Evolutionary conservation across 37 sponge, comb jelly and placozoan genomes (phyloP).

Genomic region (Petrosia ficiformis): DNA sequence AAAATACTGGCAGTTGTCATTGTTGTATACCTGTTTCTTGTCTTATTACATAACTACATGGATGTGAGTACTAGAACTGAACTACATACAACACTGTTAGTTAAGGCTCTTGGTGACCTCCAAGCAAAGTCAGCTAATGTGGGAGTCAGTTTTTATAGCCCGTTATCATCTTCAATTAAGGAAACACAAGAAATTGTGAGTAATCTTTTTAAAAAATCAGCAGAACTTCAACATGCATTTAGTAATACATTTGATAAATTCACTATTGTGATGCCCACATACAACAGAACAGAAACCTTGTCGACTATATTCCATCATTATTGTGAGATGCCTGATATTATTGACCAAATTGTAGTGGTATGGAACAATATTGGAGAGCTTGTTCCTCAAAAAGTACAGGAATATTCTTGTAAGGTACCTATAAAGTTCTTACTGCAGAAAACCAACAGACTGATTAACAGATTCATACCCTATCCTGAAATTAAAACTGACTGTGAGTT

Average conservation of each 20-base stretch:
- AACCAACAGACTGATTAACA: not conserved
- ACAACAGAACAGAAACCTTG: slow-evolving; percentile 6
- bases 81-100: too few species aligned
- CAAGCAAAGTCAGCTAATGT: too few species aligned
- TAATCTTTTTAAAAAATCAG: too few species aligned
- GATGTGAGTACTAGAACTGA: too few species aligned
- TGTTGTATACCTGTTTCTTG: too few species aligned
- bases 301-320: slow-evolving; percentile 2
- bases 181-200: too few species aligned
- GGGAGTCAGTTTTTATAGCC: too few species aligned
- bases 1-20: too few species aligned
- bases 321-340: not conserved
- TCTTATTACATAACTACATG: too few species aligned
- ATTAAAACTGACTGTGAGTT: not conserved
- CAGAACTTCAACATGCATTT: too few species aligned
- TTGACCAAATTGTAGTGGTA: slow-evolving; percentile 25
- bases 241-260: slow-evolving; percentile 5
- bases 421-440: not conserved
- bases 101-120: too few species aligned
- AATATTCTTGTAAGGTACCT: not conserved
- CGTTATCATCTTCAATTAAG: too few species aligned
- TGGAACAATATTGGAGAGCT: slow-evolving; percentile 33
- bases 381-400: not conserved
- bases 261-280: slow-evolving; percentile 22
- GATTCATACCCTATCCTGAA: not conserved